phyloP scores from a whole-genome alignment of 2,888 invertebrate genomes.

The Endotricha flammealis region DNA sequence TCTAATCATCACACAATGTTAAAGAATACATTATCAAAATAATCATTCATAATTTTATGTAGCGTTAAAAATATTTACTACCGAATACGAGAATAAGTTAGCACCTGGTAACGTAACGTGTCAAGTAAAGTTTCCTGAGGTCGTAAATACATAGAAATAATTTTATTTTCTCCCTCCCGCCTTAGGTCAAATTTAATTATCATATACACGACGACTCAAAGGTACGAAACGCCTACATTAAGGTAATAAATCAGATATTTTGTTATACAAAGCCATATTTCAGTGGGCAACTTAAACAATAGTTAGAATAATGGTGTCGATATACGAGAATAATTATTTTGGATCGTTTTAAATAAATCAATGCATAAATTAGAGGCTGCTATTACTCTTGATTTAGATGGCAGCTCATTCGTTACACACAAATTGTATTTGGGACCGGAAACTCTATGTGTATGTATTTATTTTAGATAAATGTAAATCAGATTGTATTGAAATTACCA shows the following conservation, averaged over 20 bases:
- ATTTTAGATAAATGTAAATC: constrained; percentile 21
- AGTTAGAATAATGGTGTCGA: constrained; percentile 66
- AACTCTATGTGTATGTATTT: constrained; percentile 26
- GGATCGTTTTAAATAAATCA: constrained; percentile 71
- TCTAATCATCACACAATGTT: background rate
- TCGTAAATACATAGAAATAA: constrained; percentile 59
- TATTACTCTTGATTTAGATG: constrained; percentile 69
- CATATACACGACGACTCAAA: constrained; percentile 53
- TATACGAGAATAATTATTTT: constrained; percentile 68
- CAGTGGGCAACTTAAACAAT: constrained; percentile 65
- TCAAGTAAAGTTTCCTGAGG: constrained; percentile 56
- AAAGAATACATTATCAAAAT: background rate
- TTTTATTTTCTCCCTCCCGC: constrained; percentile 50
- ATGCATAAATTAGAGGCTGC: constrained; percentile 67
- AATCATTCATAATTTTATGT: constrained; percentile 23
- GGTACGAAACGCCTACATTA: constrained; percentile 55
- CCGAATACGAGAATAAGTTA: constrained; percentile 39
- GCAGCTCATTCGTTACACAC: constrained; percentile 57
- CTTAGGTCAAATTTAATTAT: constrained; percentile 74
- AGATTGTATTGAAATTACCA: constrained; percentile 9
- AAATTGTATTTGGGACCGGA: constrained; percentile 44
- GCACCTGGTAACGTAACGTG: constrained; percentile 56
- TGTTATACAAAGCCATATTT: constrained; percentile 43
- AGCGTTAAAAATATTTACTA: constrained; percentile 56
- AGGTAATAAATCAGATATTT: constrained; percentile 55